phyloP scores from a whole-genome alignment of 2,888 invertebrate species.

The Philopedon plagiatum region DNA sequence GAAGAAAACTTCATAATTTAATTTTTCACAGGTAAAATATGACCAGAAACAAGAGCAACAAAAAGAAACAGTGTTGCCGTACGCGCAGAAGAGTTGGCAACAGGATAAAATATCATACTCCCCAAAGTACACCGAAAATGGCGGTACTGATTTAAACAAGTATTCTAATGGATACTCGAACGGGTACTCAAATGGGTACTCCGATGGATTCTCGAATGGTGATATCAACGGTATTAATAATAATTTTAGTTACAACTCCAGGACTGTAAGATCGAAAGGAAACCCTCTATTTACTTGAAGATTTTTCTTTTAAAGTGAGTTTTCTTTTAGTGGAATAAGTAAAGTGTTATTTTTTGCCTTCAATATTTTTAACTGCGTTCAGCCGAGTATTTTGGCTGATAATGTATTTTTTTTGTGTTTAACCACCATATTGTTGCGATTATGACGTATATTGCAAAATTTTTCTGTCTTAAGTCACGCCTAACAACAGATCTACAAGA shows the following conservation, averaged over 20 bases:
- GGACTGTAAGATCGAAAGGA: conserved; percentile 59
- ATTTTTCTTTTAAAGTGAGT: too few relatives aligned
- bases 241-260: conserved; percentile 60
- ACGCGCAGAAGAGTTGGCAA: conserved; percentile 66
- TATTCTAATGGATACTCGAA: conserved; percentile 18
- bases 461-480: too few relatives aligned
- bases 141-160: conserved; percentile 13
- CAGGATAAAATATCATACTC: conserved; percentile 73
- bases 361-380: too few relatives aligned
- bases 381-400: too few relatives aligned
- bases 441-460: too few relatives aligned
- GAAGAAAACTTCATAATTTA: too few relatives aligned
- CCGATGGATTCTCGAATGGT: conserved; percentile 54
- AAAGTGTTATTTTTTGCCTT: too few relatives aligned
- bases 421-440: too few relatives aligned
- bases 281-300: conserved; percentile 63
- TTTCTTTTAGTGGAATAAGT: too few relatives aligned
- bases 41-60: conserved; percentile 73
- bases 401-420: too few relatives aligned
- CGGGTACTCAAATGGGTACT: conserved; percentile 47
- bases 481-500: too few relatives aligned
- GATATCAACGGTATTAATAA: conserved; percentile 59
- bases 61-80: conserved; percentile 72
- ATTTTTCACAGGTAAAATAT: conserved; percentile 76
- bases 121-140: conserved; percentile 70